Conservation (phyloP, 2,113 vertebrate genomes). For the Megaptera novaeangliae region DNA sequence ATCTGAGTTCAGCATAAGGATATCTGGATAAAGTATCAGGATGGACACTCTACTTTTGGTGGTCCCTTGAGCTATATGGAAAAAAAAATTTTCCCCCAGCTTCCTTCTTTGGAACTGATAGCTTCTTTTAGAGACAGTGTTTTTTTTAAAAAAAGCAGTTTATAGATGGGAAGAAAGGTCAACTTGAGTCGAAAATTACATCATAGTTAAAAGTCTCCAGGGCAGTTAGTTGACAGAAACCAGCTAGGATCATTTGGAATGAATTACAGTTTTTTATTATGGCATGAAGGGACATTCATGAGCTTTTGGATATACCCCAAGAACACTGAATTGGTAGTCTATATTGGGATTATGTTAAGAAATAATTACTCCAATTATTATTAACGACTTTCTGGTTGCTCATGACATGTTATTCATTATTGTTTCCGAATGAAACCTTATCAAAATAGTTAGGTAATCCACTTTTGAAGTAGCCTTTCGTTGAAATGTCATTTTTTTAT, state of each 20-base stretch:
- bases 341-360: neutral
- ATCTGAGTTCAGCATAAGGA: neutral
- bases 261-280: constrained; percentile 49
- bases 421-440: neutral
- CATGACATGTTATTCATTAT: neutral
- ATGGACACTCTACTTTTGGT: neutral
- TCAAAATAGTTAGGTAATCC: neutral
- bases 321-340: neutral
- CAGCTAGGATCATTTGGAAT: constrained; percentile 61
- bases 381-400: neutral
- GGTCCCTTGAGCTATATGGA: neutral
- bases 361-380: neutral
- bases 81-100: neutral
- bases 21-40: neutral
- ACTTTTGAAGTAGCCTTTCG: constrained; percentile 25
- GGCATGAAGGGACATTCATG: constrained; percentile 21
- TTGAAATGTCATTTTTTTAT: neutral
- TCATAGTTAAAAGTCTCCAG: constrained; percentile 38
- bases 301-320: constrained; percentile 20
- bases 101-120: neutral
- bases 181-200: constrained; percentile 52
- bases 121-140: neutral
- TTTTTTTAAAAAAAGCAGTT: neutral
- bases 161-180: neutral
- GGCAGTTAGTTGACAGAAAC: constrained; percentile 38